Base-by-base conservation (phyloP, 1,140 invertebrate species). In the Acyrthosiphon pisum region DNA sequence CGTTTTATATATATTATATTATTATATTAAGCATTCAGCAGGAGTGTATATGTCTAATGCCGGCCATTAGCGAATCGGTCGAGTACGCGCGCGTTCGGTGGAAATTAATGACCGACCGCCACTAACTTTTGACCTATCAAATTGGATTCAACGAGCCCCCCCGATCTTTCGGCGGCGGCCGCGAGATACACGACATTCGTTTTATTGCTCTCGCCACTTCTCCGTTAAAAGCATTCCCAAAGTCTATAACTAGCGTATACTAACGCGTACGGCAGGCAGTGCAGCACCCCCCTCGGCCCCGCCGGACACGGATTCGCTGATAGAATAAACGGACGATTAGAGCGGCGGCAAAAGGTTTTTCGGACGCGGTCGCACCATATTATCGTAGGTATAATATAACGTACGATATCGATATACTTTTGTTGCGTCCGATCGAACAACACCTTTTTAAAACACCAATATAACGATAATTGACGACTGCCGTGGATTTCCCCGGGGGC, bases 31-130 rank as follows among this genome's bases (percentile, higher is more conserved):
- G 91, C 91, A 84, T 92, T 92, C 91, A 53, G 76, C 35, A 22
- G 35, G 11, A 92, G 91, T 50, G 37, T 50, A n/a, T 50, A 46
- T 50, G 20, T 76, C 60, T 76, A 60, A 93, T 44, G 81, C 48
- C n/a, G 35, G 35, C 91, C 91, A 93, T 93, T 93, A 93, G 91
- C 35, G 91, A 11, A 46, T 44, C 68, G 91, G 76, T 83, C 37
- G 91, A 84, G 76, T 92, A 53, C 81, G 11, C 26, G 23, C 41
- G 37, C 30, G 41, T 91, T 91, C 30, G 46, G 7, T 23, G 81
- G 18, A 86, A 86, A 93, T 93, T 93, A 93, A 93, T 93, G 91
- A 93, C 91, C 76, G 50, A 4, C 91, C 91, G 50, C 23, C 81
- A 6, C 35, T 53, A 41, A 93, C 91, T 86, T 93, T 93, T 84